Percentiles rank a stretch among this genome's conserved stretches.
phyloP scores from a whole-genome alignment of 2,113 vertebrate genomes.

The Catharus bicknelli region DNA sequence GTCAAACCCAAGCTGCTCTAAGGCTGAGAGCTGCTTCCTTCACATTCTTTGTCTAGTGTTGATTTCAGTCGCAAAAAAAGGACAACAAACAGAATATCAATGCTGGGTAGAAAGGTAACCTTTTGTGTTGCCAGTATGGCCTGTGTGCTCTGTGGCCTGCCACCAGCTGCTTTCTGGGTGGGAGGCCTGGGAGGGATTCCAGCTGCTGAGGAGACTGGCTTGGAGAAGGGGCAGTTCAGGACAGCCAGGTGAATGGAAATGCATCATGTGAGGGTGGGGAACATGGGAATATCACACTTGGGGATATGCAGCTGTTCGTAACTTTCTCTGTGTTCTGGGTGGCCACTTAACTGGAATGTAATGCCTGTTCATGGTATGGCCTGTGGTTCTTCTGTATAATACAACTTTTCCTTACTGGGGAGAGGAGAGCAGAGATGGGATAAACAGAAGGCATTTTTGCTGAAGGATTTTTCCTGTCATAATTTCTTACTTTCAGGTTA shows the following conservation, averaged over 20 bases:
- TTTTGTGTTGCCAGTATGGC: neutral
- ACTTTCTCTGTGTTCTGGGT: neutral
- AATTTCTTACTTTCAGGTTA: neutral
- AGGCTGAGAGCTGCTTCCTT: neutral
- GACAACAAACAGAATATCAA: neutral
- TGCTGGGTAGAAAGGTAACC: neutral
- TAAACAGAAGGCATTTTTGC: neutral
- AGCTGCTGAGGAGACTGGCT: neutral
- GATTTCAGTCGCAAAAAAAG: neutral
- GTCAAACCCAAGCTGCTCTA: neutral
- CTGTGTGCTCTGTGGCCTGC: neutral
- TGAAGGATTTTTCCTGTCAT: neutral
- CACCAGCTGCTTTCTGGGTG: neutral
- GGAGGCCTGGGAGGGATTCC: neutral
- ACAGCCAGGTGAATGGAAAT: neutral
- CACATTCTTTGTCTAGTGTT: accelerated
- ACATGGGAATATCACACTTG: neutral
- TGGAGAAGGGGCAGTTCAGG: neutral
- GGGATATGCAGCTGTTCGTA: neutral
- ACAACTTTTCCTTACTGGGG: neutral
- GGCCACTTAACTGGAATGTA: neutral
- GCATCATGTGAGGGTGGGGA: neutral
- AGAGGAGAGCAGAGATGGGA: neutral
- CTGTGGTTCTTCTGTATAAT: neutral
- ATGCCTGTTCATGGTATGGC: neutral